Base-by-base conservation (phyloP, 2,888 invertebrate species). In the Ectemnius lituratus region DNA sequence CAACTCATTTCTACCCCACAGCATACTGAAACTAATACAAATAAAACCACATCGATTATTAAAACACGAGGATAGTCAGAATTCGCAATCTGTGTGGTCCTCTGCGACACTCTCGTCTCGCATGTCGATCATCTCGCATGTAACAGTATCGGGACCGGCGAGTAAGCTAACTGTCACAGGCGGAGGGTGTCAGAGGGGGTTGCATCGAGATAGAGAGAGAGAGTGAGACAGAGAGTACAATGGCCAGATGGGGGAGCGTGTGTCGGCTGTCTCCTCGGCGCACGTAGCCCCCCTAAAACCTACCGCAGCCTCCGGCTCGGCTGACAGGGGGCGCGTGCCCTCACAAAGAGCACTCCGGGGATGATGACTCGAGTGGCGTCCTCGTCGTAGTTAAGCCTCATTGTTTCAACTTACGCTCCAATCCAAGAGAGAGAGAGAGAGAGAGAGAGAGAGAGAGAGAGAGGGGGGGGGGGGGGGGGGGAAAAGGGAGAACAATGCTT, bases 311-410 rank as follows among this genome's bases (percentile, higher is more conserved):
- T 76, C 75, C 78, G 80, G 73, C 78, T 76, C 81, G 84, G 77
- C 78, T 74, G 80, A 83, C 85, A 81, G 81, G 87, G 37, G 89
- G 86, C 88, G 87, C 89, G 88, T 89, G 89, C 86, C 87, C 88
- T 88, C 86, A 88, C 89, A 89, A 89, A 89, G 86, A 87, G 78
- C 88, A 84, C 89, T 89, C 84, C 76, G 85, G 82, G 84, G 87
- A 89, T 88, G 87, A 89, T 88, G 88, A 88, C 88, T 88, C 88
- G 88, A 88, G 89, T 87, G 84, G 79, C 80, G 79, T 81, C 84
- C 78, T 81, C 77, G 78, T 82, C 81, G 84, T 87, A 87, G 88
- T 87, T 87, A 85, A 86, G 85, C 84, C 81, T 86, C 83, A 89
- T 89, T 89, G 88, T 88, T 88, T 88, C 88, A 86, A 86, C 84